These are phyloP conservation scores for Charadrius vociferus DNA, from an alignment of 2,113 vertebrate species.

Conservation along the genomic window DNA sequence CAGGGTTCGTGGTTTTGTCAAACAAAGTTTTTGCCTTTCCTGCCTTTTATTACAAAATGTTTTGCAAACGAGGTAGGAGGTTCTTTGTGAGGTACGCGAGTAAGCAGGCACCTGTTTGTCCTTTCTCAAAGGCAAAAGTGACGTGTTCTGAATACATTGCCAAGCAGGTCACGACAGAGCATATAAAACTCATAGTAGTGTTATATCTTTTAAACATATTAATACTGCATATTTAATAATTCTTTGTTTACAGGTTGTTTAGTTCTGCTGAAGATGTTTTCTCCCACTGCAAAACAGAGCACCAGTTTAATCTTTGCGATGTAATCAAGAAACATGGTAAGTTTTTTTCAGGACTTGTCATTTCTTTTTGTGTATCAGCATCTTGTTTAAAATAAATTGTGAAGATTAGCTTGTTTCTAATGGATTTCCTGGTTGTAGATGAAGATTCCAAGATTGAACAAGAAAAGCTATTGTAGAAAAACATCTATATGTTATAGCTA, in stretches of 20 bases:
- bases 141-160: fast-evolving
- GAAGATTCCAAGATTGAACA: not conserved
- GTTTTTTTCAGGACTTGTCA: not conserved
- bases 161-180: not conserved
- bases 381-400: not conserved
- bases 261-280: constrained; percentile 80
- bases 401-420: not conserved
- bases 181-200: fast-evolving
- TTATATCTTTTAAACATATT: fast-evolving
- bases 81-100: fast-evolving
- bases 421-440: not conserved
- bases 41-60: not conserved
- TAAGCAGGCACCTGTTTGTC: not conserved
- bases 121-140: not conserved
- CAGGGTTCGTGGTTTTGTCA: fast-evolving
- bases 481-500: fast-evolving
- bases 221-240: not conserved
- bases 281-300: constrained; percentile 85
- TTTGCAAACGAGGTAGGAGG: not conserved
- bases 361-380: not conserved
- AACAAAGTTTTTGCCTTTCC: fast-evolving
- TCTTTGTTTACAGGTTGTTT: constrained; percentile 72
- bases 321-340: constrained; percentile 83
- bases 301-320: constrained; percentile 78
- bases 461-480: not conserved